These are phyloP conservation scores for Pleuronectes platessa DNA, from an alignment of 2,113 vertebrate species.

Conservation along the genomic window DNA sequence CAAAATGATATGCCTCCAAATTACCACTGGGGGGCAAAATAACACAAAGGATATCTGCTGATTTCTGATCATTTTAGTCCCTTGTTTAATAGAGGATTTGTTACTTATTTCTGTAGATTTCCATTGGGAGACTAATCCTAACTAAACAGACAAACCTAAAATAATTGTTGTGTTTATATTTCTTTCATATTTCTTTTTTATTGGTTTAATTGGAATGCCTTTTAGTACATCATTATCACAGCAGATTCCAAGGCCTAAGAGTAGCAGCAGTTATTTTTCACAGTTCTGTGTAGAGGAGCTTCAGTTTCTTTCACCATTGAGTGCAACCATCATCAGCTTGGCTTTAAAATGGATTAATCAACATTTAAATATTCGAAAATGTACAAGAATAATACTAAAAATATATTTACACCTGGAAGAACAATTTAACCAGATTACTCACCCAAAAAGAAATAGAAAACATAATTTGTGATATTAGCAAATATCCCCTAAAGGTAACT, in stretches of 20 bases:
- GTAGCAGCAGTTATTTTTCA: not conserved
- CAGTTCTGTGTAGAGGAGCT: not conserved
- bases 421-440: not conserved
- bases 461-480: not conserved
- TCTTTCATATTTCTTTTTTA: not conserved
- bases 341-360: not conserved
- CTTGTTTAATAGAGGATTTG: not conserved
- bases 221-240: not conserved
- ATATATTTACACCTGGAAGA: not conserved
- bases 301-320: not conserved
- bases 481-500: conserved; percentile 46
- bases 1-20: no score
- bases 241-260: conserved; percentile 1
- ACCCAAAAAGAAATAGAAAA: not conserved
- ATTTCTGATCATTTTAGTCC: not conserved
- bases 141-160: not conserved
- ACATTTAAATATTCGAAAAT: conserved; percentile 12
- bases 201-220: conserved; percentile 1
- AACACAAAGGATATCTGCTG: no score
- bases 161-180: not conserved
- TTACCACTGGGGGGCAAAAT: no score
- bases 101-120: not conserved
- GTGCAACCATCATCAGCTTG: not conserved
- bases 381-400: not conserved
- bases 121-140: not conserved